Evolutionary conservation across 2,797 vertebrate species (phyloP).

Genomic region (Danio jaintianensis): DNA sequence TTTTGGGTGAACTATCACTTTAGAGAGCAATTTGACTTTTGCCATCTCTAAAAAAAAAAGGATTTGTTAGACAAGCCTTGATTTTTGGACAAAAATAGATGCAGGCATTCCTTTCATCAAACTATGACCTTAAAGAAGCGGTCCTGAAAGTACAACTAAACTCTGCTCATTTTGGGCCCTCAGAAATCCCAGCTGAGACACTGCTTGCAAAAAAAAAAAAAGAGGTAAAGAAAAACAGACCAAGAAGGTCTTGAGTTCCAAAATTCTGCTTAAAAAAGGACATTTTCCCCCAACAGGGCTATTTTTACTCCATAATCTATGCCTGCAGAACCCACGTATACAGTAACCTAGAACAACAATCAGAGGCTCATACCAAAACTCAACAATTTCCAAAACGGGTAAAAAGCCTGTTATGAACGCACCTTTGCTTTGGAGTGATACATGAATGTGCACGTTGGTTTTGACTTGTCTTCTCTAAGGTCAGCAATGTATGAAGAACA

Average conservation of each 20-base stretch:
- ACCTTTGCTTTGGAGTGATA: constrained; percentile 21
- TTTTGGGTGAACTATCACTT: too few species aligned
- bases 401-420: not conserved
- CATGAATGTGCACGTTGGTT: constrained; percentile 2
- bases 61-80: constrained; percentile 11
- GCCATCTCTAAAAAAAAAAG: not conserved
- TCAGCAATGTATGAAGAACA: not conserved
- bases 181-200: constrained; percentile 45
- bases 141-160: constrained; percentile 41
- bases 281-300: constrained; percentile 40
- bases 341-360: constrained; percentile 46
- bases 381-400: constrained; percentile 33
- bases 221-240: constrained; percentile 45
- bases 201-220: not conserved
- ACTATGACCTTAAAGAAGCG: constrained; percentile 18
- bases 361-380: constrained; percentile 50
- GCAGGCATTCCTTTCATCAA: constrained; percentile 19
- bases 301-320: constrained; percentile 50
- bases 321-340: constrained; percentile 40
- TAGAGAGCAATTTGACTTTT: not conserved
- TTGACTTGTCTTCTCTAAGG: not conserved
- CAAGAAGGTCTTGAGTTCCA: constrained; percentile 49
- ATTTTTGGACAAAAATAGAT: constrained; percentile 21
- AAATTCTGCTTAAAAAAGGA: constrained; percentile 57
- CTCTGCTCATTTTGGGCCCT: constrained; percentile 57